Percentiles rank a stretch among this genome's conserved stretches.
phyloP scores from a whole-genome alignment of 2,113 vertebrate genomes.

The Genyomyrus donnyi region DNA sequence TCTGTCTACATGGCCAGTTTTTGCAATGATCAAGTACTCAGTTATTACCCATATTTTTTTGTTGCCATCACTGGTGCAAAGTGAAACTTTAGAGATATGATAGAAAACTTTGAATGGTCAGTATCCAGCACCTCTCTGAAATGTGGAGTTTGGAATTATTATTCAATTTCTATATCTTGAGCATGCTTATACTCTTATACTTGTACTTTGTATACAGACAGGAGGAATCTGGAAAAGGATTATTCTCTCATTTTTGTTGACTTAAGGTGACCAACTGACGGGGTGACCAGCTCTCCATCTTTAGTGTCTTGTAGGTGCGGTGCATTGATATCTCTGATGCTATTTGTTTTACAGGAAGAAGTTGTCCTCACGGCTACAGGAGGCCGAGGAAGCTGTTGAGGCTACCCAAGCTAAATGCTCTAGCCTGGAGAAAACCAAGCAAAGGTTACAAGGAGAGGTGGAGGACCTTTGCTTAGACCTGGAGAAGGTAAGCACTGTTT shows the following conservation, averaged over 20 bases:
- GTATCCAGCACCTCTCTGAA: background rate
- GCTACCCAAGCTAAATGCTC: conserved; percentile 66
- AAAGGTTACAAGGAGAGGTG: conserved; percentile 64
- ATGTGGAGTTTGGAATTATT: background rate
- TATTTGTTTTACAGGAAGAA: conserved; percentile 57
- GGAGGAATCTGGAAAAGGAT: background rate
- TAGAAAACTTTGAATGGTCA: background rate
- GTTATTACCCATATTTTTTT: background rate
- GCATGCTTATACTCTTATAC: background rate
- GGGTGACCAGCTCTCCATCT: background rate
- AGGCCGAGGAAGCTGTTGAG: conserved; percentile 63
- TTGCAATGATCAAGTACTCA: background rate
- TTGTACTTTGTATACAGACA: background rate
- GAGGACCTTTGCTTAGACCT: conserved; percentile 67
- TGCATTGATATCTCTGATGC: background rate
- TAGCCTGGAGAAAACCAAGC: conserved; percentile 67
- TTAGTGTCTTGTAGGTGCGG: background rate
- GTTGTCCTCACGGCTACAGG: conserved; percentile 57
- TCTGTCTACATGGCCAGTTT: background rate
- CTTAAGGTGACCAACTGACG: background rate
- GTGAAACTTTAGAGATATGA: background rate
- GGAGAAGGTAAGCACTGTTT: conserved; percentile 47
- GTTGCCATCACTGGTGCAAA: background rate
- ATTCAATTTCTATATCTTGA: background rate
- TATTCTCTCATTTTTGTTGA: background rate